Conservation (phyloP, 2,797 vertebrate genomes). For the Sebastes trivittatus region DNA sequence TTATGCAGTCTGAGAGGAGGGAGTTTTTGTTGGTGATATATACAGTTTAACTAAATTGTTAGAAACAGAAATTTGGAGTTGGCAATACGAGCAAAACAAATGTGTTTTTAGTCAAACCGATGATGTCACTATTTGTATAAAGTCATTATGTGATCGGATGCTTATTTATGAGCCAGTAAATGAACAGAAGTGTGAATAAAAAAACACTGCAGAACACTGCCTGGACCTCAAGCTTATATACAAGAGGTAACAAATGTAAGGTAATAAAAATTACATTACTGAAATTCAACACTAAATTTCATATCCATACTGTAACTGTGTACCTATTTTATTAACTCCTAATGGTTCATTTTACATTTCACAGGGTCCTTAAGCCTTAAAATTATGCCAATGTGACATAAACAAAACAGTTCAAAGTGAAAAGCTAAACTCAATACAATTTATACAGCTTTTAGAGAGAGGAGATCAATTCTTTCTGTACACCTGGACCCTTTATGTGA, state of each 20-base stretch:
- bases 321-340: slow-evolving; percentile 5
- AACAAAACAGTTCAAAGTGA: slow-evolving; percentile 54
- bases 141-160: not conserved
- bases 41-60: not conserved
- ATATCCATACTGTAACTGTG: not conserved
- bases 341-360: slow-evolving; percentile 51
- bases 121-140: not conserved
- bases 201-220: slow-evolving; percentile 35
- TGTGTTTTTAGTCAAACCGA: slow-evolving; percentile 4
- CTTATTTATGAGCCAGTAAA: not conserved
- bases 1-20: not conserved
- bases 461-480: slow-evolving; percentile 55
- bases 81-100: not conserved
- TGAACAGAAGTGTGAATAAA: not conserved
- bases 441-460: slow-evolving; percentile 68
- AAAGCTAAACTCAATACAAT: slow-evolving; percentile 67
- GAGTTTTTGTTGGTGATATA: not conserved
- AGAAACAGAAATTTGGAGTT: not conserved
- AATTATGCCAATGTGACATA: slow-evolving; percentile 23
- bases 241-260: slow-evolving; percentile 21
- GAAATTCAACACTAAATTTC: not conserved
- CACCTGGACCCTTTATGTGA: slow-evolving; percentile 55
- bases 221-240: slow-evolving; percentile 28
- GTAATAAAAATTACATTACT: not conserved
- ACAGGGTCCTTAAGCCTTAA: slow-evolving; percentile 44